phyloP scores from a whole-genome alignment of 1,140 invertebrate species.

The Drosophila ananassae region DNA sequence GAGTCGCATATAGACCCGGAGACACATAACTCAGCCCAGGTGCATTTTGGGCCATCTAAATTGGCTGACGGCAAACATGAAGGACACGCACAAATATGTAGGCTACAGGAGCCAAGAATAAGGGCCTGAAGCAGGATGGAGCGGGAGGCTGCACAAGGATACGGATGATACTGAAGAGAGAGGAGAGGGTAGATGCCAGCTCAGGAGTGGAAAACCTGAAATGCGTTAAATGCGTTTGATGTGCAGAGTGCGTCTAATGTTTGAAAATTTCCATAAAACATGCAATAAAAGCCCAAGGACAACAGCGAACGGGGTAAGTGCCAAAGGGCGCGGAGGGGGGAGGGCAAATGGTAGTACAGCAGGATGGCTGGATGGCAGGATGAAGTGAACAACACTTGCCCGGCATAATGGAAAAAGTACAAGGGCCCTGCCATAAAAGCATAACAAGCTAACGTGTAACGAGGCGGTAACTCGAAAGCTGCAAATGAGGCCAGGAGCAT shows the following conservation, averaged over 20 bases:
- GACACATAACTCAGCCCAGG: constrained; percentile 46
- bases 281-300: constrained; percentile 74
- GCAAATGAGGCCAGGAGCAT: constrained; percentile 61
- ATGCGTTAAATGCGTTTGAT: constrained; percentile 77
- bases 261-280: constrained; percentile 80
- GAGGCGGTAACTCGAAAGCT: constrained; percentile 58
- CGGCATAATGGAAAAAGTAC: constrained; percentile 70
- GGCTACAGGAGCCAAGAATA: not conserved
- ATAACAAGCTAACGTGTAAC: constrained; percentile 76
- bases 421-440: constrained; percentile 65
- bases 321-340: not conserved
- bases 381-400: constrained; percentile 32
- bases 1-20: constrained; percentile 12
- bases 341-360: not conserved
- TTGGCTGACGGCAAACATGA: constrained; percentile 43
- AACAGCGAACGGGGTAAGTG: constrained; percentile 30
- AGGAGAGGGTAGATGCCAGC: not conserved
- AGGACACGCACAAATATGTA: constrained; percentile 40
- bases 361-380: constrained; percentile 3
- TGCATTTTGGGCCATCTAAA: constrained; percentile 55
- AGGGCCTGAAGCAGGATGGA: not conserved
- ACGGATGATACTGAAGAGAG: not conserved
- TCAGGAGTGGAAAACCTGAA: constrained; percentile 27
- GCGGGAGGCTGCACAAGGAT: not conserved
- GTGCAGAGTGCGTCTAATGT: constrained; percentile 76